Conservation (phyloP, 2,797 vertebrate genomes). For the Champsocephalus esox region DNA sequence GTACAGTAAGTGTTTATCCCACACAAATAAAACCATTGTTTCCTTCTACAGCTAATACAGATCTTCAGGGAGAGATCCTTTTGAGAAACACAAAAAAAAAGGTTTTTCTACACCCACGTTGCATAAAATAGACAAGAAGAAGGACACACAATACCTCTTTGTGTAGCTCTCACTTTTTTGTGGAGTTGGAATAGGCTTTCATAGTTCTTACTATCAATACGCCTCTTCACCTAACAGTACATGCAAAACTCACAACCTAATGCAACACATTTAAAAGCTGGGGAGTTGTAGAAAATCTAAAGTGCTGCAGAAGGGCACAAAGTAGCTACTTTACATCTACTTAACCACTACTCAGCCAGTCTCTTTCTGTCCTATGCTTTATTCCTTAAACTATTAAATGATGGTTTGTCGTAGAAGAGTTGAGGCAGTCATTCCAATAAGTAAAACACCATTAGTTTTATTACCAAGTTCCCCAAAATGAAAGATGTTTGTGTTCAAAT, state of each 20-base stretch:
- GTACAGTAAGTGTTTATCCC: neutral
- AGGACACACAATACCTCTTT: conserved; percentile 30
- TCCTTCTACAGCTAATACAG: neutral
- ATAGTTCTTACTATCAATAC: conserved; percentile 48
- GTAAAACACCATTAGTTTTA: neutral
- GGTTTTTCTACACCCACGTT: conserved; percentile 35
- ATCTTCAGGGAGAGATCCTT: conserved; percentile 15
- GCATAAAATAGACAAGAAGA: conserved; percentile 52
- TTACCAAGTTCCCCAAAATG: neutral
- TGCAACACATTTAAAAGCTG: neutral
- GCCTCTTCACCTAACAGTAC: conserved; percentile 52
- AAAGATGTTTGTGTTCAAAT: neutral
- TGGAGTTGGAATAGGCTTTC: conserved; percentile 36
- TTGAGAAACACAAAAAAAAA: neutral
- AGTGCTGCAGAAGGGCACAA: neutral
- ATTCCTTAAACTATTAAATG: neutral
- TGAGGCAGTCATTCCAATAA: neutral
- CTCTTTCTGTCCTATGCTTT: neutral
- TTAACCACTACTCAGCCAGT: neutral
- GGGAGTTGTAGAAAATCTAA: neutral
- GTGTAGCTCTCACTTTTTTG: conserved; percentile 19
- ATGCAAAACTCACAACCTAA: conserved; percentile 2
- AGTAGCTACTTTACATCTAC: neutral
- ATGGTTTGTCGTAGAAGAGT: neutral
- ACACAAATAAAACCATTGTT: neutral